Percentiles rank a stretch among this genome's conserved stretches.
Conservation (phyloP, 1,140 invertebrate species). For the Cryptotermes secundus region DNA sequence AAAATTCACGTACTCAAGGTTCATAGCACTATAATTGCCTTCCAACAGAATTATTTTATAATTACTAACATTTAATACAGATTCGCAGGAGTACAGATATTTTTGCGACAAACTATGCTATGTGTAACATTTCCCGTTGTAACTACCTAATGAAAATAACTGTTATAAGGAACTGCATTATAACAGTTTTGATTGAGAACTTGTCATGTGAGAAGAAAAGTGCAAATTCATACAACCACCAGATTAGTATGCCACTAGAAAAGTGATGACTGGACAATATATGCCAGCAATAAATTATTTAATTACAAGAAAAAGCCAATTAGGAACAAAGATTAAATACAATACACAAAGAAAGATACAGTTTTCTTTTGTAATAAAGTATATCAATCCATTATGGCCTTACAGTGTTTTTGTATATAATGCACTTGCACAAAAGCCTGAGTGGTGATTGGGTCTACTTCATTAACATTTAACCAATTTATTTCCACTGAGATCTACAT, state of each 20-base stretch:
- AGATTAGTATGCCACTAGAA: background rate
- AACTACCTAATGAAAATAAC: background rate
- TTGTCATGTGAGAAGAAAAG: background rate
- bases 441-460: background rate
- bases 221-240: background rate
- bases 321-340: background rate
- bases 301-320: background rate
- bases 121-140: background rate
- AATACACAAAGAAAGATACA: background rate
- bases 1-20: background rate
- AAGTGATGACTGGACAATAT: background rate
- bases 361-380: background rate
- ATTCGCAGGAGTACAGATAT: background rate
- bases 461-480: background rate
- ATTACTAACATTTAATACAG: background rate
- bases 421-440: background rate
- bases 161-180: background rate
- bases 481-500: background rate
- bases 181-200: background rate
- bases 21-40: background rate
- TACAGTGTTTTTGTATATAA: background rate
- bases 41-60: background rate
- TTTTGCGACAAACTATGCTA: background rate
- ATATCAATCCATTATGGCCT: background rate
- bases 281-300: background rate